A percentile compares a stretch with the other conserved stretches of the same genome.
Evolutionary conservation across 2,888 invertebrate genomes (phyloP).

Genomic region (Halictus ligatus): DNA sequence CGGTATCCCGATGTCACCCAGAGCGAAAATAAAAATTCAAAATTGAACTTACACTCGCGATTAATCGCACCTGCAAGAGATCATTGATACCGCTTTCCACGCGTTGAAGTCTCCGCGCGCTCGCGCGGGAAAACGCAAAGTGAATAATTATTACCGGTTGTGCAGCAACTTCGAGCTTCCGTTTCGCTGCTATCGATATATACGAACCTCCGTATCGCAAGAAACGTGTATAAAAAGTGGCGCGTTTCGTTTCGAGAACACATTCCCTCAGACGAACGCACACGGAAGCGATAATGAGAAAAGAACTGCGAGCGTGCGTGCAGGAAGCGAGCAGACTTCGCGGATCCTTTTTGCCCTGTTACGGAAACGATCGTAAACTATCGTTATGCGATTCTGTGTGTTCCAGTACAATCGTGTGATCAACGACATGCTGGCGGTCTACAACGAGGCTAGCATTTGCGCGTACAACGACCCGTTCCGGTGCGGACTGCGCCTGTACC

Average conservation of each 20-base stretch:
- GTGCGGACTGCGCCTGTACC: constrained; percentile 92
- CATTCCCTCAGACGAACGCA: constrained; percentile 12
- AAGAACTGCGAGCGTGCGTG: background rate
- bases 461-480: constrained; percentile 93
- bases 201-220: background rate
- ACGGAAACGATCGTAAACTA: constrained; percentile 11
- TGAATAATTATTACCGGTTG: background rate
- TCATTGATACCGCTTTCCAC: no score
- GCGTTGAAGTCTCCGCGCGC: no score
- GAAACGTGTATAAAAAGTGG: background rate
- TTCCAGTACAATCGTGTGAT: constrained; percentile 93
- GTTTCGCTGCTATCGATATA: background rate
- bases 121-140: background rate
- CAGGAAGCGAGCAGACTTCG: constrained; percentile 30
- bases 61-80: no score
- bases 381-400: constrained; percentile 36
- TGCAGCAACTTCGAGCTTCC: background rate
- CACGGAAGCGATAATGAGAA: background rate
- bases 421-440: constrained; percentile 95
- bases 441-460: constrained; percentile 94
- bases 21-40: no score
- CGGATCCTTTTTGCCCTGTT: background rate
- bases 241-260: constrained; percentile 12
- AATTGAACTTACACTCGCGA: no score
- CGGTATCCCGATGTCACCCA: no score